Conservation (phyloP, 1,140 invertebrate genomes). For the Adelges cooleyi region DNA sequence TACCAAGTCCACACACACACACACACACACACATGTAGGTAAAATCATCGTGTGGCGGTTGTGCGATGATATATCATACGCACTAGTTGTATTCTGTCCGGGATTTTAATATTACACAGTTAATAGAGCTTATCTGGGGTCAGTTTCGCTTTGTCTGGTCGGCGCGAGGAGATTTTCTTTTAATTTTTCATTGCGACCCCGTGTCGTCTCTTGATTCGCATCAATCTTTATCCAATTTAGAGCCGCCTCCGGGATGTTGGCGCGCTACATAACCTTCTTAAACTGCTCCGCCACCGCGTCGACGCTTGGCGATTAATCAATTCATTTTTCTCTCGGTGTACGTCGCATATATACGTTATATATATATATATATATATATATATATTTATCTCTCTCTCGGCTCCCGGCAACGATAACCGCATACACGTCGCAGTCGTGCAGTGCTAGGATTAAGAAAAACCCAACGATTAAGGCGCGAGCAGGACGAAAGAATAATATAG, state of each 20-base stretch:
- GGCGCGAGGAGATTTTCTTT: slow-evolving; percentile 4
- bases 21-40: no score
- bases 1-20: no score
- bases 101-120: not conserved
- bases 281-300: not conserved
- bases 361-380: no score
- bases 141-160: slow-evolving; percentile 5
- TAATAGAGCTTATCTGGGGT: not conserved
- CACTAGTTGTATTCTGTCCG: not conserved
- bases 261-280: not conserved
- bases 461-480: no score
- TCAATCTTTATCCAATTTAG: slow-evolving; percentile 29
- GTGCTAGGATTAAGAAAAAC: no score
- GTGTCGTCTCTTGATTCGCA: slow-evolving; percentile 3
- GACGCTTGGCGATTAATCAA: slow-evolving; percentile 6
- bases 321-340: slow-evolving; percentile 2
- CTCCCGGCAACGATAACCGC: no score
- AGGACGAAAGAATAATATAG: no score
- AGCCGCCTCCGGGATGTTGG: not conserved
- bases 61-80: no score
- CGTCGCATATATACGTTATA: no score
- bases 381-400: no score
- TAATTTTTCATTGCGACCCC: not conserved
- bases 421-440: no score
- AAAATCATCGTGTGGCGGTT: no score